Conservation (phyloP, 2,888 invertebrate species). For the Melinopterus prodromus region DNA sequence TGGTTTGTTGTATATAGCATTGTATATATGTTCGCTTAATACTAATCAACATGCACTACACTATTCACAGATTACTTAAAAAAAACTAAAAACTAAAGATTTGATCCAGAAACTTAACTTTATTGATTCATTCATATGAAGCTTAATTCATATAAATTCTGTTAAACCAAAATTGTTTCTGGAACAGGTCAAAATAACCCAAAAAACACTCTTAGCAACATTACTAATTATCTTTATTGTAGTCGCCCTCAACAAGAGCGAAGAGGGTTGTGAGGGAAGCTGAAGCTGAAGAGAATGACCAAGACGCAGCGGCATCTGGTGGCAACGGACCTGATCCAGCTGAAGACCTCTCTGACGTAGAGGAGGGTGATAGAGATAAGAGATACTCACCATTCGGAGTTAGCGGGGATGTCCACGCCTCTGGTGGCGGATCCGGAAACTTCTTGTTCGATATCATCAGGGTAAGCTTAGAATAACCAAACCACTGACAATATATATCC, state of each 20-base stretch:
- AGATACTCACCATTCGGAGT: conserved; percentile 78
- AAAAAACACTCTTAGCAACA: not conserved
- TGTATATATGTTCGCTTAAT: conserved; percentile 12
- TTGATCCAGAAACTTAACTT: too few relatives aligned
- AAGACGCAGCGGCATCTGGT: conserved; percentile 62
- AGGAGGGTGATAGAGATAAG: conserved; percentile 84
- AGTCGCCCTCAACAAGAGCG: conserved; percentile 51
- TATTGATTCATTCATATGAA: too few relatives aligned
- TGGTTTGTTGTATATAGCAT: conserved; percentile 8
- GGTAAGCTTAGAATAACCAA: conserved; percentile 67
- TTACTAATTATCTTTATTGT: conserved; percentile 39
- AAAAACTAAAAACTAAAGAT: not conserved
- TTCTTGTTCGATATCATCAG: conserved; percentile 89
- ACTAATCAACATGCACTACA: not conserved
- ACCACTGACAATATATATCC: not conserved
- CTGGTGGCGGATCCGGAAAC: conserved; percentile 78
- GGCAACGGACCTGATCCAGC: conserved; percentile 72
- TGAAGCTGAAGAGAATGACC: conserved; percentile 57
- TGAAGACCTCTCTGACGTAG: conserved; percentile 75
- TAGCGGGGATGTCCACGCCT: conserved; percentile 58
- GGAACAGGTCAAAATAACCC: too few relatives aligned
- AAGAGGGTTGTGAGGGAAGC: conserved; percentile 53
- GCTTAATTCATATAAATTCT: too few relatives aligned
- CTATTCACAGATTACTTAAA: not conserved
- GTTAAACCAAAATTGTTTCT: too few relatives aligned